A percentile compares a stretch with the other conserved stretches of the same genome.
These are phyloP conservation scores for Lophura nycthemera DNA, from an alignment of 2,113 vertebrate genomes.

Conservation along the genomic window DNA sequence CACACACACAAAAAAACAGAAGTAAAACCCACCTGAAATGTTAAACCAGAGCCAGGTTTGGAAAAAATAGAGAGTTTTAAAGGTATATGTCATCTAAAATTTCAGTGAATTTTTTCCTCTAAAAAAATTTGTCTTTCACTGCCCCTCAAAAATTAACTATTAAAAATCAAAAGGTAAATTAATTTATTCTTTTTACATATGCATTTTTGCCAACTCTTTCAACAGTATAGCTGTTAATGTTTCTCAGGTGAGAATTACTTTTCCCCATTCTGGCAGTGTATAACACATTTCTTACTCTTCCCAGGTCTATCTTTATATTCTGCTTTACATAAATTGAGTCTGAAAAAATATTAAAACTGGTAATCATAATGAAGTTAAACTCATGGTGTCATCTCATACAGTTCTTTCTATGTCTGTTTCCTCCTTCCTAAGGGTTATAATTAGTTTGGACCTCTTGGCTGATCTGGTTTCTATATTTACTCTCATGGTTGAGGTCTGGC, in stretches of 20 bases:
- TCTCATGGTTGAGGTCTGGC: neutral
- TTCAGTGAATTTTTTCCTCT: neutral
- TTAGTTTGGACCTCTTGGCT: neutral
- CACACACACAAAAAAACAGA: no score
- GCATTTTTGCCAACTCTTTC: neutral
- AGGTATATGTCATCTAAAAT: neutral
- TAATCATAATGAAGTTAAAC: neutral
- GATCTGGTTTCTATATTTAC: neutral
- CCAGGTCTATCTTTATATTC: neutral
- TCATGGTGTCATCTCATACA: neutral
- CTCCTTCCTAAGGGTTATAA: neutral
- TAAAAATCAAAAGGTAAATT: neutral
- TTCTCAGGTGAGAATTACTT: neutral
- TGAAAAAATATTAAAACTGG: neutral
- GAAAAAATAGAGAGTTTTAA: neutral
- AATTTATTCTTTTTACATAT: neutral
- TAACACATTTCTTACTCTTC: neutral
- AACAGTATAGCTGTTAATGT: accelerated
- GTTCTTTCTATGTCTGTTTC: neutral
- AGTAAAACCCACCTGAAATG: neutral
- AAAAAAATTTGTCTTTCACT: neutral
- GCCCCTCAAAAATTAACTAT: neutral
- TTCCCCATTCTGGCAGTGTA: neutral
- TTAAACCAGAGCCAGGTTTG: neutral
- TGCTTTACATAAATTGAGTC: neutral